These are phyloP conservation scores for Listronotus bonariensis DNA, from an alignment of 1,140 invertebrate species.

Conservation along the genomic window DNA sequence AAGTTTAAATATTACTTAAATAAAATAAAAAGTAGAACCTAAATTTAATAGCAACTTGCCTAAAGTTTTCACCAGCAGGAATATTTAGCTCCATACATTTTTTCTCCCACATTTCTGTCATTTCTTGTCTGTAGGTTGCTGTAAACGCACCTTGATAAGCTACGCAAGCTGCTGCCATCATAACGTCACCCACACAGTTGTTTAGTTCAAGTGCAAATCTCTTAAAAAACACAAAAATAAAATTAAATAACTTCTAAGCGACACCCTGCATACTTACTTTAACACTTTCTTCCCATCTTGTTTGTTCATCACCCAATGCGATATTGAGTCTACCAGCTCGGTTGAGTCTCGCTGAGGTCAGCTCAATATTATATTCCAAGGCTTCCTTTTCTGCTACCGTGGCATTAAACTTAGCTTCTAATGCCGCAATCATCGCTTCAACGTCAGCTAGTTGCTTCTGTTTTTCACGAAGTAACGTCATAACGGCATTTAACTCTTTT, in stretches of 20 bases:
- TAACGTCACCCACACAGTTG: slow-evolving; percentile 78
- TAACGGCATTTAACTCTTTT: slow-evolving; percentile 72
- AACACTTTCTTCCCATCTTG: slow-evolving; percentile 78
- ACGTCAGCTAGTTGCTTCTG: slow-evolving; percentile 76
- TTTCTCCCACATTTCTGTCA: slow-evolving; percentile 70
- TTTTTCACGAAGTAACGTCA: slow-evolving; percentile 77
- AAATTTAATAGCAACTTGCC: slow-evolving; percentile 50
- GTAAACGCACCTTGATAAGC: slow-evolving; percentile 91
- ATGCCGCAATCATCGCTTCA: slow-evolving; percentile 62
- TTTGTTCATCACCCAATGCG: slow-evolving; percentile 82
- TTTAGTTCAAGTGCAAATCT: slow-evolving; percentile 59
- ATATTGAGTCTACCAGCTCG: slow-evolving; percentile 82
- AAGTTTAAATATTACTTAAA: slow-evolving; percentile 37
- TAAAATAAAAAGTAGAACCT: too few relatives aligned
- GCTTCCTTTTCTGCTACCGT: slow-evolving; percentile 64
- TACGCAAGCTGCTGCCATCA: slow-evolving; percentile 82
- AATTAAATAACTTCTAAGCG: too few relatives aligned
- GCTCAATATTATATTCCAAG: slow-evolving; percentile 72
- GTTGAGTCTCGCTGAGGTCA: slow-evolving; percentile 77
- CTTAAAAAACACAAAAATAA: slow-evolving; percentile 11
- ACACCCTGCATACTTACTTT: slow-evolving; percentile 61
- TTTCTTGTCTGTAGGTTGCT: slow-evolving; percentile 69
- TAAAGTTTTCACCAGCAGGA: slow-evolving; percentile 69
- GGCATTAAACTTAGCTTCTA: slow-evolving; percentile 59
- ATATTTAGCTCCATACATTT: slow-evolving; percentile 67